Conservation (phyloP, 1,140 invertebrate species). For the Riptortus pedestris region DNA sequence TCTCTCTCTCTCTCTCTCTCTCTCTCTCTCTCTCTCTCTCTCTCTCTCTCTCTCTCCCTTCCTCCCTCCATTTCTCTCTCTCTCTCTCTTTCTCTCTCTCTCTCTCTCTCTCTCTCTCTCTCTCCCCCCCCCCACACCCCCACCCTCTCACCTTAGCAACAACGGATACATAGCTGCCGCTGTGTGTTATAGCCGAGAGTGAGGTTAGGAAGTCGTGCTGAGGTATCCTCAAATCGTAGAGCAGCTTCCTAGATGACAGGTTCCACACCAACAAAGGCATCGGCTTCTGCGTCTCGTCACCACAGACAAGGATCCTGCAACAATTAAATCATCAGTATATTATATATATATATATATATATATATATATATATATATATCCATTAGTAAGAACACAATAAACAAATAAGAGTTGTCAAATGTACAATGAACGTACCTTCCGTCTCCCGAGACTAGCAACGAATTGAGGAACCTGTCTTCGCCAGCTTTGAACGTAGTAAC, state of each 20-base stretch:
- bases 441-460: conserved; percentile 73
- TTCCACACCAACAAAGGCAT: conserved; percentile 83
- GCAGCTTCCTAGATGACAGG: conserved; percentile 64
- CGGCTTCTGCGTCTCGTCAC: conserved; percentile 83
- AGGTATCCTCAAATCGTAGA: conserved; percentile 76
- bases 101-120: not conserved
- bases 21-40: not conserved
- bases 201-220: conserved; percentile 80
- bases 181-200: conserved; percentile 72
- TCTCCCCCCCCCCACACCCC: no score
- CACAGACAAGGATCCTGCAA: conserved; percentile 68
- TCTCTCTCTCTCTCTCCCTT: not conserved
- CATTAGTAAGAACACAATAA: not conserved
- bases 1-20: not conserved
- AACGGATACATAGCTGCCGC: conserved; percentile 57
- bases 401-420: not conserved
- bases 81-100: not conserved
- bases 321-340: conserved; percentile 17
- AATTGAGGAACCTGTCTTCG: conserved; percentile 79
- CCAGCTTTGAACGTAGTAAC: conserved; percentile 80
- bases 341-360: conserved; percentile 21
- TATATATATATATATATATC: conserved; percentile 1
- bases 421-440: conserved; percentile 46
- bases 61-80: not conserved
- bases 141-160: conserved; percentile 49